Conservation (phyloP, 2,797 vertebrate genomes). For the Distichodus sexfasciatus region DNA sequence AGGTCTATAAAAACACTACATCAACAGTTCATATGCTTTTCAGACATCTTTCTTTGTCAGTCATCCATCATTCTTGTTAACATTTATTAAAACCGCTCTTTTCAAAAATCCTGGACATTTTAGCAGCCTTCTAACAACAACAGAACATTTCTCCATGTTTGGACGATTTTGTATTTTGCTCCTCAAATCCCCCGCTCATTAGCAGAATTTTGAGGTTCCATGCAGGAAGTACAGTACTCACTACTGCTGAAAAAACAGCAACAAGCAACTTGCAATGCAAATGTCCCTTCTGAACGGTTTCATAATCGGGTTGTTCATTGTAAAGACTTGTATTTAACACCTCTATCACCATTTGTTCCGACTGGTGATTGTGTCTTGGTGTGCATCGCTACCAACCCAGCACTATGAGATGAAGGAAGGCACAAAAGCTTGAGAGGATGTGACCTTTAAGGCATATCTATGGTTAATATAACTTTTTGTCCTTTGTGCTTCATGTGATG, state of each 20-base stretch:
- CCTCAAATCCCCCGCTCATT: background rate
- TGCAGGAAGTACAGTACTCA: background rate
- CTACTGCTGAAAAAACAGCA: background rate
- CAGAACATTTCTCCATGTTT: background rate
- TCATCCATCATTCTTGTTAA: background rate
- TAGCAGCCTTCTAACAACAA: background rate
- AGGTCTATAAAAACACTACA: background rate
- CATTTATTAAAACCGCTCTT: no score
- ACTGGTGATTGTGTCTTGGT: background rate
- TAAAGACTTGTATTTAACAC: background rate
- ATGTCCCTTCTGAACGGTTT: background rate
- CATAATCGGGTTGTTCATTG: background rate
- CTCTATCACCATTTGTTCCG: background rate
- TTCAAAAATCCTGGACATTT: background rate
- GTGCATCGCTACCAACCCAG: background rate
- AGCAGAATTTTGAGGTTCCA: background rate
- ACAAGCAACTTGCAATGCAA: background rate
- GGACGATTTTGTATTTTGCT: background rate
- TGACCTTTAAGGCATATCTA: background rate
- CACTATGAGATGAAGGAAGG: background rate
- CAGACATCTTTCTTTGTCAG: background rate
- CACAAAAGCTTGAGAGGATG: background rate
- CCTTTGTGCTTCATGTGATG: conserved; percentile 18
- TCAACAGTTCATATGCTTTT: background rate
- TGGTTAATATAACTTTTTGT: background rate